Conservation (phyloP, 2,797 vertebrate genomes). For the Thaleichthys pacificus region DNA sequence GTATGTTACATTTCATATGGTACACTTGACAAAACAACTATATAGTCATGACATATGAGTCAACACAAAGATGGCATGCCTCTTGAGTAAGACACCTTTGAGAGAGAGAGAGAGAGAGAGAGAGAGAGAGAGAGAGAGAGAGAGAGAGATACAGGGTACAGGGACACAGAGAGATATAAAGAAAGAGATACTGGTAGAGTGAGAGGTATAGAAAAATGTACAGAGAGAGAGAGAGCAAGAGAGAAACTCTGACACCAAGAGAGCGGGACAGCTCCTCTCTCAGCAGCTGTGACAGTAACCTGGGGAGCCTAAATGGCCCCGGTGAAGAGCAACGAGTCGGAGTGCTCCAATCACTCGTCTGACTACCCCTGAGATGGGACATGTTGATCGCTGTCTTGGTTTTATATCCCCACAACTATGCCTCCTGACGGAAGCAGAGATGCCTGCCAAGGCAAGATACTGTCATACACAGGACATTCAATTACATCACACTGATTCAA, state of each 20-base stretch:
- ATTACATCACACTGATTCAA: too few species aligned
- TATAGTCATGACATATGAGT: neutral
- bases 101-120: slow-evolving; percentile 28
- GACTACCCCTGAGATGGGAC: slow-evolving; percentile 63
- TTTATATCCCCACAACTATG: slow-evolving; percentile 56
- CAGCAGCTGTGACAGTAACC: slow-evolving; percentile 56
- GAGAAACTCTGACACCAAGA: slow-evolving; percentile 59
- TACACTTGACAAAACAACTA: neutral
- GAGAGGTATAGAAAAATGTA: too few species aligned
- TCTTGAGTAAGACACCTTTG: neutral
- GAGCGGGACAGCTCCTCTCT: slow-evolving; percentile 57
- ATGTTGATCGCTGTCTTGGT: slow-evolving; percentile 66
- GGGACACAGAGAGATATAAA: too few species aligned
- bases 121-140: slow-evolving; percentile 67
- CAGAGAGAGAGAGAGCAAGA: neutral
- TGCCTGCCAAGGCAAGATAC: slow-evolving; percentile 46
- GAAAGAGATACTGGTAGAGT: too few species aligned
- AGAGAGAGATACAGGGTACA: neutral
- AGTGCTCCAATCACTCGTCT: slow-evolving; percentile 75
- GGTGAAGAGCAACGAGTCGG: slow-evolving; percentile 79
- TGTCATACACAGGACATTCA: neutral
- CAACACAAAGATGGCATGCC: slow-evolving; percentile 1
- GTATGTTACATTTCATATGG: neutral
- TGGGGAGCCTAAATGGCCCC: slow-evolving; percentile 65
- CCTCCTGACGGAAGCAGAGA: slow-evolving; percentile 50